Evolutionary conservation across 2,797 vertebrate species (phyloP), one percentile per base, ranked within the genome.

Genomic region (Rhodeus uyekii): DNA sequence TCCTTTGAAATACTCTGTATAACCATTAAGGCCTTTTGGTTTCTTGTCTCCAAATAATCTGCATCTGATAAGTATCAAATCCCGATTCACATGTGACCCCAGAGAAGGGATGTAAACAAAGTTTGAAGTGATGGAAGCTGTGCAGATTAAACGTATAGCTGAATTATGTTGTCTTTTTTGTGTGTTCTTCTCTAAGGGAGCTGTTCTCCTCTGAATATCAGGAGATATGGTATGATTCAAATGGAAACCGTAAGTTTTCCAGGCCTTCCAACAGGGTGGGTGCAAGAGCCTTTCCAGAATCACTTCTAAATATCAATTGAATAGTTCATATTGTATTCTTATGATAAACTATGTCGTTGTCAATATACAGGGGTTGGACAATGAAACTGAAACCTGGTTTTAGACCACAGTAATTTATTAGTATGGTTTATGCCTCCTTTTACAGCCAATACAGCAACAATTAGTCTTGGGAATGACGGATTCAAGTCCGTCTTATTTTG

Each of bases 131-230:
- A 67, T 73, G 39, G 46, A 77, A 34, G 8, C 22, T 74, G 79
- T 82, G 36, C 1, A 24, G 36, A 68, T 63, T 74, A 63, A 61
- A 82, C 36, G 2, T 36, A 5, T 32, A 74, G 10, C 65, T 78
- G 63, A 53, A 55, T 63, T n/a, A 24, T 81, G 34, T 78, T 60
- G 34, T 19, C 42, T 72, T 27, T 34, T 71, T 81, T 58, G 12
- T 78, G 38, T 87, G 55, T 78, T 22, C 42, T 13, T 65, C 83
- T 81, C 50, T 18, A 86, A 99, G 98, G 87, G 90, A 96, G 80
- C 95, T 99, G 78, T 94, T 99, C 90, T 94, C 96, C 83, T 94
- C 95, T 32, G 90, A 92, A 89, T 99, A 97, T 91, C 96, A 95
- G 2, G 97, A 99, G 91, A 96, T 95, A 81, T 95, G 95, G 93